Evolutionary conservation across 2,113 vertebrate genomes (phyloP).

Genomic region (Puma concolor): DNA sequence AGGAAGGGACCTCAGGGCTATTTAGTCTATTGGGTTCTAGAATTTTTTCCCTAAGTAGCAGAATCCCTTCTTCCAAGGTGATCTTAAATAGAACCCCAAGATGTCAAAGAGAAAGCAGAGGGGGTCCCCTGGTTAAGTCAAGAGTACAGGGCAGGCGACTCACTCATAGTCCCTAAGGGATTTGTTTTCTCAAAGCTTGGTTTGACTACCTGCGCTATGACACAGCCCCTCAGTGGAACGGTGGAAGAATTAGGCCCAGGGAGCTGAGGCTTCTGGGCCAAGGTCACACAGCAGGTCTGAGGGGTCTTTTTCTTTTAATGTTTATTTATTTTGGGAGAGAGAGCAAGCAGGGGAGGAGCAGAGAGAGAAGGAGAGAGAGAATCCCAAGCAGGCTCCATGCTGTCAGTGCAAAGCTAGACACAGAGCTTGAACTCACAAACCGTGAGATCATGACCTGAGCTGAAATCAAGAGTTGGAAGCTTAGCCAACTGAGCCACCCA

Average conservation of each 20-base stretch:
- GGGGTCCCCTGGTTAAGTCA: background rate
- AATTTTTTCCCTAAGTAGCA: background rate
- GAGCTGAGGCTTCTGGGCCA: background rate
- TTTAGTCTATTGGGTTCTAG: background rate
- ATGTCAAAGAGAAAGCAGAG: background rate
- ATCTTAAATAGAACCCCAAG: background rate
- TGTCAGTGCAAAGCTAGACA: no score
- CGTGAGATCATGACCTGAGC: no score
- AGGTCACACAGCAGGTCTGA: background rate
- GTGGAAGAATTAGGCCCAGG: background rate
- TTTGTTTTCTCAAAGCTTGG: background rate
- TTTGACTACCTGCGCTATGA: background rate
- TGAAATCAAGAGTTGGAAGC: no score
- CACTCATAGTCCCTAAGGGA: background rate
- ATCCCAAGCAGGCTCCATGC: no score
- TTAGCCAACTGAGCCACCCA: no score
- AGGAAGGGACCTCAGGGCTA: background rate
- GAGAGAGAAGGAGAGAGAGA: no score
- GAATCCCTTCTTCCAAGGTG: slow-evolving; percentile 12
- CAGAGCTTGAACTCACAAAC: no score
- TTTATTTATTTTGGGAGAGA: no score
- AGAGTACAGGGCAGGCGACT: background rate
- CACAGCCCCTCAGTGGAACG: background rate
- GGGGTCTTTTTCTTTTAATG: background rate
- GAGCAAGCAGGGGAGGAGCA: no score